Conservation (phyloP, 2,113 vertebrate species). For the Cygnus buccinator region DNA sequence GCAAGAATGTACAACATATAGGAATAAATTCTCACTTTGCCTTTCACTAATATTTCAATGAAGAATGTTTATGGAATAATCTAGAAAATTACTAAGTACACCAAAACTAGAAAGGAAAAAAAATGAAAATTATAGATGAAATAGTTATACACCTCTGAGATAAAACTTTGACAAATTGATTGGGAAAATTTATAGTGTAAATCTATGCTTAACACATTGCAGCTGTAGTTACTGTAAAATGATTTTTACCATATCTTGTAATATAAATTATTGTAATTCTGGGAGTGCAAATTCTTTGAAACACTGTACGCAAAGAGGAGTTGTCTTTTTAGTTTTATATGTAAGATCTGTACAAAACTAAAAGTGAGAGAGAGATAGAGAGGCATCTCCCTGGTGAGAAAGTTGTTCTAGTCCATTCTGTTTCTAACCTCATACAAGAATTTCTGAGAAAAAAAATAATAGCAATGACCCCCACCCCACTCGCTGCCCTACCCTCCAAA, state of each 20-base stretch:
- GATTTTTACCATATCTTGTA: not conserved
- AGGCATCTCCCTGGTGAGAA: fast-evolving
- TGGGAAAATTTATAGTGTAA: not conserved
- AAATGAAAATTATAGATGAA: not conserved
- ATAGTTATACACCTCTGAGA: not conserved
- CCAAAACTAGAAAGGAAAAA: not conserved
- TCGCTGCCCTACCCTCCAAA: not conserved
- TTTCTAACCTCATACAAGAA: not conserved
- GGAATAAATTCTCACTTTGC: not conserved
- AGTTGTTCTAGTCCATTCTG: not conserved
- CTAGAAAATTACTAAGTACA: not conserved
- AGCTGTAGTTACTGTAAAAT: not conserved
- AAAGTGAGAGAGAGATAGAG: not conserved
- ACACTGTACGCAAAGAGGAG: not conserved
- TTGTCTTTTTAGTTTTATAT: not conserved
- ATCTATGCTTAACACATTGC: not conserved
- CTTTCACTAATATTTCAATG: not conserved
- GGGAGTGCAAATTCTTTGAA: not conserved
- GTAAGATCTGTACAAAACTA: not conserved
- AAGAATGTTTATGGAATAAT: not conserved
- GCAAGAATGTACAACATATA: not conserved
- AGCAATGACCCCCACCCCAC: not conserved
- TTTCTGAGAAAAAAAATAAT: not conserved
- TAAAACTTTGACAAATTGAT: not conserved
- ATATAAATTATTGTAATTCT: not conserved